Conservation (phyloP, 2,113 vertebrate genomes). For the Albula goreensis region DNA sequence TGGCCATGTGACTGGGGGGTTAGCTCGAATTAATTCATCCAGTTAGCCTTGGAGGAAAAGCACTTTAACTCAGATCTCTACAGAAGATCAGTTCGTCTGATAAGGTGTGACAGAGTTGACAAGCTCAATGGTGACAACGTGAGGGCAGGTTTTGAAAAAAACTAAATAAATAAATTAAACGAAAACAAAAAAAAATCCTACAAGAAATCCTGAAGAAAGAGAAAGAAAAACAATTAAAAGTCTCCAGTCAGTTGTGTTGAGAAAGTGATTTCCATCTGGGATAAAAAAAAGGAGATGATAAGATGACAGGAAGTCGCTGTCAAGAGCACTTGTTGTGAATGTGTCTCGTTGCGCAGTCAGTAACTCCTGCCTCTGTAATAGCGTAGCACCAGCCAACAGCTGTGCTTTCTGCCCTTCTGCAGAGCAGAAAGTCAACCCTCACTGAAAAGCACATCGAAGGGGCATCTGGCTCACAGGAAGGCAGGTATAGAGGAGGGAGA, state of each 20-base stretch:
- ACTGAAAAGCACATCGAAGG: neutral
- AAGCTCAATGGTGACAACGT: neutral
- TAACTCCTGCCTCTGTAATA: neutral
- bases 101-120: neutral
- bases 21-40: slow-evolving; percentile 4
- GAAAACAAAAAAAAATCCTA: neutral
- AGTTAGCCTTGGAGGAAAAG: neutral
- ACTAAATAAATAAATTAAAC: neutral
- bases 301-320: neutral
- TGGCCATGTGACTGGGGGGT: neutral
- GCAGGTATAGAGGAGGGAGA: slow-evolving; percentile 1
- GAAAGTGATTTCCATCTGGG: slow-evolving; percentile 5
- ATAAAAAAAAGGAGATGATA: neutral
- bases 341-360: neutral
- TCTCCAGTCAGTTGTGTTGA: neutral
- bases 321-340: neutral
- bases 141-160: neutral
- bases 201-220: neutral
- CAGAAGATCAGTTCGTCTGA: neutral
- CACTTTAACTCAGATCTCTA: slow-evolving; percentile 9
- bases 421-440: neutral
- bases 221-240: neutral
- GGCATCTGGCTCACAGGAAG: neutral
- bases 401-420: neutral
- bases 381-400: neutral